Evolutionary conservation across 1,140 invertebrate genomes (phyloP), one percentile per base, ranked within the genome.

Genomic region (Phymorhynchus buccinoides): DNA sequence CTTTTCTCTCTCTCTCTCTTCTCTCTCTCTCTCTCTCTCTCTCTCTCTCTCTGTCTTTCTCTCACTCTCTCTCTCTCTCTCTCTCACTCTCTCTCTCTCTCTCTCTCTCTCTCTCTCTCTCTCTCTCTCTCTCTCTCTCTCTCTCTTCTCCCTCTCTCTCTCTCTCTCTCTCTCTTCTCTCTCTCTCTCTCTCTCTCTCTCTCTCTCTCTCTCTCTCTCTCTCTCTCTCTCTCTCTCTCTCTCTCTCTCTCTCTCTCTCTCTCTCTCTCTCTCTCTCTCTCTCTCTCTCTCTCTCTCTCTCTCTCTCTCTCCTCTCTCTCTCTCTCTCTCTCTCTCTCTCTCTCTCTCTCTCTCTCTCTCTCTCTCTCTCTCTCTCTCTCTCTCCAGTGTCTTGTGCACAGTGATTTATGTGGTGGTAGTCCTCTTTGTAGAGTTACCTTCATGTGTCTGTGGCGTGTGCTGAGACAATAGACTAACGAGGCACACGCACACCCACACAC

Each of bases 191-290:
- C 3, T 56, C 80, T 42, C 73, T 30, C 42, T 68, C 42, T 68
- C 62, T 44, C 18, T 80, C 79, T 39, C 48, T 83, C 41, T 35
- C 32, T 68, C 79, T 75, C 52, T 44, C 78, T 44, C 78, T 83
- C 80, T n/a, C 79, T 83, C 80, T 62, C 35, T 37, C 27, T 73
- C 62, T 1, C 78, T 39, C 37, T 48, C 37, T 4, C 22, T 6
- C 37, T 6, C 56, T 1, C 62, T 77, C 14, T 37, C 41, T 1
- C 39, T n/a, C 37, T 79, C 62, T 39, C 41, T 42, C 48, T 56
- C 27, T 56, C 39, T 71, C 37, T 30, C 3, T 41, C 27, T 6
- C 14, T 32, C 32, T 39, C 6, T 27, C 30, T 35, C 37, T 27
- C 62, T 30, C 18, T 27, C 32, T 56, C 52, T 12, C 37, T 41